Evolutionary conservation across 2,113 vertebrate genomes (phyloP).

Genomic region (Orycteropus afer): DNA sequence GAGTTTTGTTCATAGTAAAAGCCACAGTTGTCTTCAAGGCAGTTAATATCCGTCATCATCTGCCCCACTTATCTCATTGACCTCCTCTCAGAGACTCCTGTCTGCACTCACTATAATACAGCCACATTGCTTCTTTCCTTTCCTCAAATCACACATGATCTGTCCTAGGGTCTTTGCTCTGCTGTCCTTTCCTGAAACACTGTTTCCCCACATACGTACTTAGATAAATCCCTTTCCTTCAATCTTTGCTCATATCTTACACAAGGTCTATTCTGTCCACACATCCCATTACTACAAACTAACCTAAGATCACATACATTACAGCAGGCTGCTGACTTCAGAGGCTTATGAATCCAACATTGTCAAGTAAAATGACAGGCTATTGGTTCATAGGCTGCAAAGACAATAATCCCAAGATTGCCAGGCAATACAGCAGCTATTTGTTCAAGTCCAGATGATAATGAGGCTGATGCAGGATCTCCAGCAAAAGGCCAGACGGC

Average conservation of each 20-base stretch:
- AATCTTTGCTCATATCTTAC: not conserved
- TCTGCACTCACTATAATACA: not conserved
- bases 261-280: not conserved
- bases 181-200: not conserved
- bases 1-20: not conserved
- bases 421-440: too few species aligned
- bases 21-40: not conserved
- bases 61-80: not conserved
- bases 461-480: too few species aligned
- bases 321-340: too few species aligned
- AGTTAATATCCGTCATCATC: accelerated
- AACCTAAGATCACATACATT: too few species aligned
- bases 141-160: not conserved
- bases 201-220: not conserved
- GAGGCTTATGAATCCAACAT: too few species aligned
- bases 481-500: too few species aligned
- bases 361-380: too few species aligned
- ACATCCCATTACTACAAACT: not conserved
- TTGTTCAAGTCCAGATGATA: too few species aligned
- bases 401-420: too few species aligned
- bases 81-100: accelerated
- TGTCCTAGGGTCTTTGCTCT: not conserved
- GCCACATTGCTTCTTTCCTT: not conserved
- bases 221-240: not conserved
- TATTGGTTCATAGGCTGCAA: too few species aligned